Conservation (phyloP, 2,797 vertebrate genomes). For the Clarias fuscus region DNA sequence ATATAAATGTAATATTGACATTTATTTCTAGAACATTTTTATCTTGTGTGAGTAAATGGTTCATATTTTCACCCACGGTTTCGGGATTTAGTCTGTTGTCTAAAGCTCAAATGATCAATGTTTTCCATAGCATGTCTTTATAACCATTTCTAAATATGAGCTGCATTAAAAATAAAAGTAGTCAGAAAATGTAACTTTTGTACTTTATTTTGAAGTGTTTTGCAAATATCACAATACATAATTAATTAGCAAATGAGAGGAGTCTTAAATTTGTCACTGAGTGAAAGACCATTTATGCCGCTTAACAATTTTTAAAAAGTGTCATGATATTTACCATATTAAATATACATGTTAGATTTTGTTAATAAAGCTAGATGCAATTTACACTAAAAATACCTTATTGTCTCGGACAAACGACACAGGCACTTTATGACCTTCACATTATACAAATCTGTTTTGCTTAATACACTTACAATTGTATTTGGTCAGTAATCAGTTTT, state of each 20-base stretch:
- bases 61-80: conserved; percentile 38
- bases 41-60: conserved; percentile 63
- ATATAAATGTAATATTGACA: conserved; percentile 60
- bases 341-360: too few species aligned
- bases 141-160: conserved; percentile 32
- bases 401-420: not conserved
- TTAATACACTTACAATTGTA: not conserved
- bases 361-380: not conserved
- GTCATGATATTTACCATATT: too few species aligned
- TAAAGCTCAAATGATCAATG: conserved; percentile 52
- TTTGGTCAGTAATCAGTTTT: not conserved
- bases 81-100: conserved; percentile 38
- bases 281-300: too few species aligned
- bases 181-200: not conserved
- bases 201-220: not conserved
- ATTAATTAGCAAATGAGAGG: not conserved
- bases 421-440: too few species aligned
- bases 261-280: not conserved
- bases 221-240: conserved; percentile 10
- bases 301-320: too few species aligned
- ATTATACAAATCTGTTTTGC: not conserved
- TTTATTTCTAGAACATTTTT: conserved; percentile 49
- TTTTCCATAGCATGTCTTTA: conserved; percentile 53
- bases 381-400: not conserved
- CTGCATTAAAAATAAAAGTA: not conserved